Percentiles rank a stretch among this genome's conserved stretches.
Evolutionary conservation across 1,140 invertebrate species (phyloP).

Genomic region (Pissodes strobi): DNA sequence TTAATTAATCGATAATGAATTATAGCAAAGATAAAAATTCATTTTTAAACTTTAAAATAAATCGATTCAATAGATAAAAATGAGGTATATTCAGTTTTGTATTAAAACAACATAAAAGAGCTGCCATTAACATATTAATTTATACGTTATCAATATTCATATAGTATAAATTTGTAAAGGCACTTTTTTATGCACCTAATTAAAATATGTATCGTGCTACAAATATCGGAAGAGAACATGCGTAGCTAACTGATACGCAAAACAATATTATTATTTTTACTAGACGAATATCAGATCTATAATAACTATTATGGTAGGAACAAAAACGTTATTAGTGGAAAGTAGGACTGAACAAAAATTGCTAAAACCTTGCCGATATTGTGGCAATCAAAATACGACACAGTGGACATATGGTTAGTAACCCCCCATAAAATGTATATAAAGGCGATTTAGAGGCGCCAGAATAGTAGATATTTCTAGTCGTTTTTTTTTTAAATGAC

Average conservation of each 20-base stretch:
- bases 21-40: too few relatives aligned
- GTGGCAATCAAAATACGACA: too few relatives aligned
- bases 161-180: slow-evolving; percentile 20
- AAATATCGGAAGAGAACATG: neutral
- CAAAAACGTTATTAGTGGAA: neutral
- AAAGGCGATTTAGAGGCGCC: too few relatives aligned
- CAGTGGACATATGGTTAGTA: too few relatives aligned
- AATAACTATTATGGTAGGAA: slow-evolving; percentile 1
- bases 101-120: neutral
- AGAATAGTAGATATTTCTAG: too few relatives aligned
- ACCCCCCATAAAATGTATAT: too few relatives aligned
- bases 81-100: slow-evolving; percentile 21
- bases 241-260: neutral
- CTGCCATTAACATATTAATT: slow-evolving; percentile 12
- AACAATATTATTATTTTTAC: neutral
- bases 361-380: too few relatives aligned
- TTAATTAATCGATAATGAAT: neutral
- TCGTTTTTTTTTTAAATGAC: too few relatives aligned
- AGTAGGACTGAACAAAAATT: neutral
- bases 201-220: neutral
- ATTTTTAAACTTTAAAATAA: neutral
- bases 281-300: slow-evolving; percentile 20
- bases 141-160: slow-evolving; percentile 3
- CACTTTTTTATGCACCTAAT: slow-evolving; percentile 26
- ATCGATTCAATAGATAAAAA: slow-evolving; percentile 9